Conservation (phyloP, 1,140 invertebrate species). For the Pachyrhynchus sulphureomaculatus region DNA sequence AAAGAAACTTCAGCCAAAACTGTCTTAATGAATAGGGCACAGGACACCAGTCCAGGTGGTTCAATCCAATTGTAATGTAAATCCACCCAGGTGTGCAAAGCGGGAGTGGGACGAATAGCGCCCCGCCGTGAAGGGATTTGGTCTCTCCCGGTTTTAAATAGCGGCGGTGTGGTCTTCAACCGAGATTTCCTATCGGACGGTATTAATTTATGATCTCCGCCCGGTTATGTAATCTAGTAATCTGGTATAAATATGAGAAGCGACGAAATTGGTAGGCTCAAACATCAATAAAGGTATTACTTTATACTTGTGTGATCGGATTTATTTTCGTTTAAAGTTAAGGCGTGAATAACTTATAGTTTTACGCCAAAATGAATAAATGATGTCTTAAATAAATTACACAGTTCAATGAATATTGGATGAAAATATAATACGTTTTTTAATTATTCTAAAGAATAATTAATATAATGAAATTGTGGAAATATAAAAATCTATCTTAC, state of each 20-base stretch:
- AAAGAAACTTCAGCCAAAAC: conserved; percentile 6
- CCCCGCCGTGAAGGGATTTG: conserved; percentile 18
- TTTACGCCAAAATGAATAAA: too few species aligned
- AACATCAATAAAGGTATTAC: neutral
- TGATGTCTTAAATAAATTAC: too few species aligned
- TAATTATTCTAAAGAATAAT: too few species aligned
- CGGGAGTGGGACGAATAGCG: conserved; percentile 14
- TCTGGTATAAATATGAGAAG: neutral
- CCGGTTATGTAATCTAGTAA: neutral
- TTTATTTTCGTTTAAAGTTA: too few species aligned
- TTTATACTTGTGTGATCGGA: too few species aligned
- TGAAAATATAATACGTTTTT: too few species aligned
- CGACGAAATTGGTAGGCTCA: neutral
- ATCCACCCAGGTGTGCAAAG: conserved; percentile 28
- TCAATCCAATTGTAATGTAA: conserved; percentile 38
- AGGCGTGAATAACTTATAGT: too few species aligned
- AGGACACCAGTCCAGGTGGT: conserved; percentile 38
- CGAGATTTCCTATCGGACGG: conserved; percentile 16
- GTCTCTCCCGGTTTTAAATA: neutral
- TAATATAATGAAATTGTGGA: too few species aligned
- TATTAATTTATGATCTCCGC: conserved; percentile 22
- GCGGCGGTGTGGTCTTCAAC: conserved; percentile 11
- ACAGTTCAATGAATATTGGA: too few species aligned
- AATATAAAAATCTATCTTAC: too few species aligned
- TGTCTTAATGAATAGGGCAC: conserved; percentile 1